Evolutionary conservation across 35 echinoderm and acorn worm species (phyloP).

Genomic region (Hemicentrotus pulcherrimus): DNA sequence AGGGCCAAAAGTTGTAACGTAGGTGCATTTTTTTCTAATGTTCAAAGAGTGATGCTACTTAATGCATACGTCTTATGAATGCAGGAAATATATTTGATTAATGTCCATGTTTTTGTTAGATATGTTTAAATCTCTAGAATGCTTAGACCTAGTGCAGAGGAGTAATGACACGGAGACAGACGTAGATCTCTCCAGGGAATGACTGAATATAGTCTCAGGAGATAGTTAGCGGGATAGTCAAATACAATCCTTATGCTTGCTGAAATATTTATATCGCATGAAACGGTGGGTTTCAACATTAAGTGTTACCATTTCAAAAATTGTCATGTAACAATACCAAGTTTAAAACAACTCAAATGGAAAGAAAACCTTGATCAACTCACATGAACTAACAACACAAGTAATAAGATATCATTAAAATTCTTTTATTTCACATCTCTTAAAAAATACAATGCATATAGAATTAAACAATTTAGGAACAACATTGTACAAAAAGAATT

Average conservation of each 20-base stretch:
- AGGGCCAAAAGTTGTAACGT: conserved; percentile 20
- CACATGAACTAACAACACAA: neutral
- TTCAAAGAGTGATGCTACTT: neutral
- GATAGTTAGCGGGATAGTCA: neutral
- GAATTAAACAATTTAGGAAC: neutral
- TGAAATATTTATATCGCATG: neutral
- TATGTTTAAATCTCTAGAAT: neutral
- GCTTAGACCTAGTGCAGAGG: neutral
- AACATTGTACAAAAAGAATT: no score
- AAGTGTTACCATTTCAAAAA: neutral
- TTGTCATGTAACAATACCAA: neutral
- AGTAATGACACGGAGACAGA: neutral
- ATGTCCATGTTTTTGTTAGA: neutral
- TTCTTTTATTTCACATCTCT: neutral
- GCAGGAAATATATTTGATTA: neutral
- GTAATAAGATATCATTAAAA: neutral
- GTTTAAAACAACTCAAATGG: no score
- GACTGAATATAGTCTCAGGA: neutral
- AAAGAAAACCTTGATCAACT: neutral
- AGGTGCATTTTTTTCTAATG: conserved; percentile 13
- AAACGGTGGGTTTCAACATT: neutral
- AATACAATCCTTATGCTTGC: neutral
- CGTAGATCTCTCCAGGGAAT: neutral
- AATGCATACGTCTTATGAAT: neutral
- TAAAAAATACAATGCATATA: neutral